A percentile compares a stretch with the other conserved stretches of the same genome.
Conservation (phyloP, 2,888 invertebrate genomes). For the Electrophaes corylata region DNA sequence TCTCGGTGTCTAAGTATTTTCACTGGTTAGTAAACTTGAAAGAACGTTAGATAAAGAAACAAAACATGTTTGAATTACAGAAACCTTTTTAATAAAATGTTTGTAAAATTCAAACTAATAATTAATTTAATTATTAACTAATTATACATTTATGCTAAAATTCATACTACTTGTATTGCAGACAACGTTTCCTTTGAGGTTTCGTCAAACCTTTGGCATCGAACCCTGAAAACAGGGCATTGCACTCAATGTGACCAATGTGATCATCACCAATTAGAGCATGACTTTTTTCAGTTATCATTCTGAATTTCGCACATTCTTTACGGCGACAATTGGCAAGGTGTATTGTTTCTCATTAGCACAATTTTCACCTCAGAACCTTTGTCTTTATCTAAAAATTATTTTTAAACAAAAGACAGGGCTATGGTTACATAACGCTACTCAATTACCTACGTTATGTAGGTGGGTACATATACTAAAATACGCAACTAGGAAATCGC, state of each 20-base stretch:
- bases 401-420: constrained; percentile 20
- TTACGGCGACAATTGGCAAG: constrained; percentile 39
- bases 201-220: not conserved
- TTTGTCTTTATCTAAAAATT: constrained; percentile 25
- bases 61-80: too few relatives aligned
- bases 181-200: not conserved
- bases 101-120: too few relatives aligned
- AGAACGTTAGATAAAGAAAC: too few relatives aligned
- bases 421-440: not conserved
- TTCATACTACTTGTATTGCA: not conserved
- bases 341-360: constrained; percentile 37
- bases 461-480: too few relatives aligned
- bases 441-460: not conserved
- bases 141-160: too few relatives aligned
- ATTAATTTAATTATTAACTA: too few relatives aligned
- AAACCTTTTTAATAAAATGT: too few relatives aligned
- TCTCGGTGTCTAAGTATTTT: too few relatives aligned
- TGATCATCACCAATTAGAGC: constrained; percentile 39
- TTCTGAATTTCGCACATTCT: constrained; percentile 31
- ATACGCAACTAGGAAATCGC: not conserved
- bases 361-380: constrained; percentile 32
- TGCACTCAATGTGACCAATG: constrained; percentile 38
- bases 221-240: constrained; percentile 33
- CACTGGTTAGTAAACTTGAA: too few relatives aligned
- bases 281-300: constrained; percentile 2